Evolutionary conservation across 2,797 vertebrate species (phyloP), one percentile per base, ranked within the genome.

Genomic region (Harpagifer antarcticus): DNA sequence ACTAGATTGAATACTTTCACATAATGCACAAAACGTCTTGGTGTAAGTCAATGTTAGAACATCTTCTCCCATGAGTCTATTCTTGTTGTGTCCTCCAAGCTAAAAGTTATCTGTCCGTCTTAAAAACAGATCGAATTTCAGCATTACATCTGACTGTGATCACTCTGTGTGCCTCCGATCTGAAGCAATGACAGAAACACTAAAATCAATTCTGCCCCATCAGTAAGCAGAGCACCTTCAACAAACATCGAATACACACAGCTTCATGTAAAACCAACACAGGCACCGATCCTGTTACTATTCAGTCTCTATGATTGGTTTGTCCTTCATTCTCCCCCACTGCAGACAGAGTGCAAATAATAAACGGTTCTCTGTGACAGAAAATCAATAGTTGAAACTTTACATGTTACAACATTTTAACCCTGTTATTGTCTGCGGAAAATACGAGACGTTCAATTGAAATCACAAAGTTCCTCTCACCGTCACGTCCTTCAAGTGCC

Each of bases 371-470:
- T 65, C 55, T 62, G 63, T 60, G 79, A 82, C 77, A 86, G 66
- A 84, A 88, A 86, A 89, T 86, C 87, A 64, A 89, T 87, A 76
- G 14, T 63, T 63, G 47, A 33, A 76, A 64, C 12, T 63, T 55
- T 67, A 50, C 31, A 80, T 72, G 19, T 79, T 66, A 70, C 49
- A 78, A 54, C 13, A 43, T 23, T 19, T 44, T 58, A 62, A 48
- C 40, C 23, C 44, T 27, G n/a, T 40, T 56, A 50, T 47, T 23
- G 37, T 68, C 74, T 64, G 60, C 43, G 50, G 19, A 64, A 63
- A 62, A 48, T 31, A 76, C 16, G 33, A 49, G 68, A 19, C 33
- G 37, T 66, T 54, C 17, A 61, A 53, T 27, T 48, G 43, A 76
- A 68, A 69, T 61, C 0, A 10, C 7, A 54, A 31, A 2, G 17